These are phyloP conservation scores for Pelobates fuscus DNA, from an alignment of 2,113 vertebrate species.

Conservation along the genomic window DNA sequence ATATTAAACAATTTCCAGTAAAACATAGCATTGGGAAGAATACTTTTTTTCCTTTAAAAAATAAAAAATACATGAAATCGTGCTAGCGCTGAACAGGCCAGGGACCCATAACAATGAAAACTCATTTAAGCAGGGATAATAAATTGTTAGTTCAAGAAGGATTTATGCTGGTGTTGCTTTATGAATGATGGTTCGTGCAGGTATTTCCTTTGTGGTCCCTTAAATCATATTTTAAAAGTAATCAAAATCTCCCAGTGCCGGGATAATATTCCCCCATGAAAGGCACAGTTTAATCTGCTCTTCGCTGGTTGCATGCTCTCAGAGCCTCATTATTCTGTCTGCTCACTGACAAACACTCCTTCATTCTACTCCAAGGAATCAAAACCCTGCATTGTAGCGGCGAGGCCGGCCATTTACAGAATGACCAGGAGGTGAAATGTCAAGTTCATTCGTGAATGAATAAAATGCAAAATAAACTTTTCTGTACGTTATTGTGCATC, in stretches of 20 bases:
- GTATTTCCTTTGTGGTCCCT: constrained; percentile 3
- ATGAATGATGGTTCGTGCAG: not conserved
- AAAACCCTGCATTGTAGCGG: no score
- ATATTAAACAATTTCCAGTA: no score
- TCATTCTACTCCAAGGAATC: no score
- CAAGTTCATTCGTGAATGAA: no score
- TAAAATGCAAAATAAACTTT: no score
- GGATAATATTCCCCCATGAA: not conserved
- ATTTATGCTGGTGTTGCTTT: not conserved
- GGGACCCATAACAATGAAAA: not conserved
- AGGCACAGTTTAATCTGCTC: constrained; percentile 1
- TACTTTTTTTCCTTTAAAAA: no score
- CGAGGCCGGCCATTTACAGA: no score
- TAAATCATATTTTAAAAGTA: constrained; percentile 9
- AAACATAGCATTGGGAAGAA: no score
- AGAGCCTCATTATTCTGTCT: constrained; percentile 6
- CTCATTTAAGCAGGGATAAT: not conserved
- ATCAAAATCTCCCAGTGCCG: not conserved
- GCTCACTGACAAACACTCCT: not conserved
- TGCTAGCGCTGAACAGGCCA: not conserved
- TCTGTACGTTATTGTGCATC: no score
- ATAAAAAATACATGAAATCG: not conserved
- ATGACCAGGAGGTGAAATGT: no score
- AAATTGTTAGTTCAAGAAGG: not conserved
- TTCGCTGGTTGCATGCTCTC: not conserved